Base-by-base conservation (phyloP, 2,113 vertebrate species). In the Theristicus caerulescens region DNA sequence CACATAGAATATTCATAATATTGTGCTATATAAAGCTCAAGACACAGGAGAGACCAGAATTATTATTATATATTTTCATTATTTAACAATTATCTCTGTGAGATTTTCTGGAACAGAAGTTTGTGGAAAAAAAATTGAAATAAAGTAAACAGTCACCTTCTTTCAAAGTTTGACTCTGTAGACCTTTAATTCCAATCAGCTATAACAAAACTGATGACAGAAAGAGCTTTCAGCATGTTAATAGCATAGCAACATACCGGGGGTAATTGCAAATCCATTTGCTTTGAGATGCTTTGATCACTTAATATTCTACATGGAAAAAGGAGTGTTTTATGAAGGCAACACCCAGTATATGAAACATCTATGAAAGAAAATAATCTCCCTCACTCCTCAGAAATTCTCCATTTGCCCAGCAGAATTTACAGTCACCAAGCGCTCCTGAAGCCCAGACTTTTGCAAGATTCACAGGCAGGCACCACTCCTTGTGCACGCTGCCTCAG, bases 1-100 rank as follows among this genome's bases (percentile, higher is more conserved):
- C 52, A 36, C 65, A 73, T n/a, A 32, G 58, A 89, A 77, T 95
- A 88, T 94, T 92, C 64, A 93, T 88, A 94, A 76, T 79, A 65
- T 91, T 69, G 40, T 55, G 24, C 62, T 95, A 86, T 66, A 77
- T 81, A 91, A 94, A 95, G 82, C 78, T 85, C 31, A 69, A 46
- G 10, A 70, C 1, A 27, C 27, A 47, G 38, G 29, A 64, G 29
- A 71, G 47, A 58, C 17, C 9, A 40, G 51, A 93, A 86, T 61
- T 86, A 73, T 84, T 87, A 87, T 80, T 62, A 57, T 24, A 10
- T 83, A 90, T 94, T 89, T 92, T 93, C 0, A 19, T 77, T 94
- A 85, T 65, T 90, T 86, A 93, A 81, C 57, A 85, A 42, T 95
- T 96, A 93, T 42, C 62, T 51, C 58, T 27, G 11, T 36, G 49